A percentile compares a stretch with the other conserved stretches of the same genome.
Conservation (phyloP, 2,113 vertebrate species). For the Camelus bactrianus region DNA sequence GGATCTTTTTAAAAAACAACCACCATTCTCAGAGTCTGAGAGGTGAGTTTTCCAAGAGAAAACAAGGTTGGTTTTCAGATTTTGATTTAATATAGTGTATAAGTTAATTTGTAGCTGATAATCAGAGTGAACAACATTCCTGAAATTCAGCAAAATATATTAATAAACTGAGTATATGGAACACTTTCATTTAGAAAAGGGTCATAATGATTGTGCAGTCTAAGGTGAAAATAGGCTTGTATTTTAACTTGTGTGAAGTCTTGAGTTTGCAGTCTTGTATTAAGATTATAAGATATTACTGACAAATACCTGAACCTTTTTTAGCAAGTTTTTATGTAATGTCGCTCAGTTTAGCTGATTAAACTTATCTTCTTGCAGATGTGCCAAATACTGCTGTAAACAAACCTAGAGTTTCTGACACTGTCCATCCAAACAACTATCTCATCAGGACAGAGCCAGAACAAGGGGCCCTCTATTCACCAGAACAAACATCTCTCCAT, state of each 20-base stretch:
- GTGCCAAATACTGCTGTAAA: constrained; percentile 88
- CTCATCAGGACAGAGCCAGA: constrained; percentile 93
- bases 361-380: constrained; percentile 89
- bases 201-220: background rate
- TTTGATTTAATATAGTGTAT: background rate
- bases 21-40: background rate
- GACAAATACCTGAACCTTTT: constrained; percentile 39
- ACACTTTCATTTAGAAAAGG: background rate
- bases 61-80: constrained; percentile 17
- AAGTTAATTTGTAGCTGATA: constrained; percentile 15
- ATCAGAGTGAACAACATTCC: background rate
- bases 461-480: constrained; percentile 94
- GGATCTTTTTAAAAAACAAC: background rate
- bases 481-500: constrained; percentile 96
- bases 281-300: background rate
- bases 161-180: constrained; percentile 1
- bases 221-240: constrained; percentile 16
- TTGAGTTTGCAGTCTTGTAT: background rate
- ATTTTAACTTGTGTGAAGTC: background rate
- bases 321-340: background rate
- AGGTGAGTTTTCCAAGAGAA: background rate
- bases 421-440: constrained; percentile 92
- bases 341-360: constrained; percentile 47
- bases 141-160: constrained; percentile 37
- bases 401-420: constrained; percentile 92